These are phyloP conservation scores for Tetranychus truncatus DNA, from an alignment of 2,888 invertebrate species.

Conservation along the genomic window DNA sequence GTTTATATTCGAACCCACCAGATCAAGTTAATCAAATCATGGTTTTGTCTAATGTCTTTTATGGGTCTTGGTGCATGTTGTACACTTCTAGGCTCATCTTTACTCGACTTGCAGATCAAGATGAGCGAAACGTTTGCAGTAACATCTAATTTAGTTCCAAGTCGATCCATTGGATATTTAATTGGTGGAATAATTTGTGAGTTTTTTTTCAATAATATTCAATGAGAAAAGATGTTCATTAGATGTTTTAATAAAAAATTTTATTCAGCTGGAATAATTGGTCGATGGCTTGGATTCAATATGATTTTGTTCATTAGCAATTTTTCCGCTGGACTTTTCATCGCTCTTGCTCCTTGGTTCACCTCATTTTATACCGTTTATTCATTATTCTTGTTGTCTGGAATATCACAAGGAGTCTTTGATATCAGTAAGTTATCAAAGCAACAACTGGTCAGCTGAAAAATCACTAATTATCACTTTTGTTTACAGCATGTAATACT, in stretches of 20 bases:
- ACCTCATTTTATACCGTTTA: neutral
- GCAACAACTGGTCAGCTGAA: neutral
- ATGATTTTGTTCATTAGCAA: neutral
- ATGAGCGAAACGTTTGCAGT: neutral
- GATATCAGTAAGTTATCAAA: neutral
- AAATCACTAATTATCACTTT: neutral
- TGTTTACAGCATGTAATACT: neutral
- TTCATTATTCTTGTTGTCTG: neutral
- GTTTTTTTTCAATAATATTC: neutral
- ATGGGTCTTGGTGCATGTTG: neutral
- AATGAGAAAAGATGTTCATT: neutral
- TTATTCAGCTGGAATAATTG: neutral
- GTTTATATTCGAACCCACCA: neutral
- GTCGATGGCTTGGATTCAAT: neutral
- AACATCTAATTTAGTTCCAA: neutral
- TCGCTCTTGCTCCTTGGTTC: neutral
- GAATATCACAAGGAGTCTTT: neutral
- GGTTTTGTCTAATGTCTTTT: neutral
- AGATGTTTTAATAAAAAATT: neutral
- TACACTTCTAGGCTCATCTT: neutral
- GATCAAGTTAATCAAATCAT: neutral
- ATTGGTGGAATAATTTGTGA: neutral
- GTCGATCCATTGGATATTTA: neutral
- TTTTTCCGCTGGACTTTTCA: neutral
- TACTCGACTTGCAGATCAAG: neutral